These are phyloP conservation scores for Microplitis demolitor DNA, from an alignment of 1,140 invertebrate species.

Conservation along the genomic window DNA sequence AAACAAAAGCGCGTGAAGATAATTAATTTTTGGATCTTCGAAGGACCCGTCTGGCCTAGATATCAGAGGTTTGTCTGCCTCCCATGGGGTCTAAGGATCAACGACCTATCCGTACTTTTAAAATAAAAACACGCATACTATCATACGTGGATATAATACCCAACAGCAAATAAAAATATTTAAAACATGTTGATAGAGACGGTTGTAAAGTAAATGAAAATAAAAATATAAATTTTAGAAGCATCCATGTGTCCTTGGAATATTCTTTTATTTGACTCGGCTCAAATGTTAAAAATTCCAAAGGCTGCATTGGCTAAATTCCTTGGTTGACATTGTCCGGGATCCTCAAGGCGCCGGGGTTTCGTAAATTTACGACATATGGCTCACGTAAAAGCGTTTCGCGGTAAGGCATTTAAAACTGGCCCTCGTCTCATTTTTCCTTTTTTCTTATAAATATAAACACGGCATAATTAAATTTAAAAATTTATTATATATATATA, in stretches of 20 bases:
- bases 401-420: conserved; percentile 19
- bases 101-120: neutral
- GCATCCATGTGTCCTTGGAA: neutral
- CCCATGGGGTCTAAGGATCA: neutral
- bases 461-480: neutral
- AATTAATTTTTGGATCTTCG: conserved; percentile 22
- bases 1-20: conserved; percentile 25
- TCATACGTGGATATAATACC: neutral
- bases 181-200: neutral
- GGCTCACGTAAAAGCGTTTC: conserved; percentile 16
- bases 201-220: neutral
- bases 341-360: conserved; percentile 5
- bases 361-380: conserved; percentile 10
- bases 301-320: conserved; percentile 3
- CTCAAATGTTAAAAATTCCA: conserved; percentile 1
- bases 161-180: too few species aligned
- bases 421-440: neutral
- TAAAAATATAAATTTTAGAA: neutral
- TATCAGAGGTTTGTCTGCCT: conserved; percentile 2
- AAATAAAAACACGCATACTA: neutral
- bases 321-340: conserved; percentile 12
- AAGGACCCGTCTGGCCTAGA: conserved; percentile 26
- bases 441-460: neutral
- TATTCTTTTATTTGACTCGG: neutral
- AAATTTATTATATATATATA: too few species aligned